Conservation (phyloP, 92 coral and sea anemone species). For the Actinernus sp. region DNA sequence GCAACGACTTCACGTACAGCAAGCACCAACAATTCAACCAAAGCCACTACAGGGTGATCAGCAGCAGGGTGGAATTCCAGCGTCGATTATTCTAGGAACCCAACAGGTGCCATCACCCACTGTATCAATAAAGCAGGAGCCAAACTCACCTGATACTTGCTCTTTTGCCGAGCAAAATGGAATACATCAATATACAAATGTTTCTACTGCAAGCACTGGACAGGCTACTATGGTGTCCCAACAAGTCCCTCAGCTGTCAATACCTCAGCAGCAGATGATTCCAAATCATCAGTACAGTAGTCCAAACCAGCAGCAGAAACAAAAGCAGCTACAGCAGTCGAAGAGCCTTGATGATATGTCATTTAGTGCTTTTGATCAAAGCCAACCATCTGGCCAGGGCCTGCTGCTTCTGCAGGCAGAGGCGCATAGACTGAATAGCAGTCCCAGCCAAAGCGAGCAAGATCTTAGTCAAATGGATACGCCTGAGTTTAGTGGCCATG, state of each 20-base stretch:
- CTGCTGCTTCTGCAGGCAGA: conserved; percentile 33
- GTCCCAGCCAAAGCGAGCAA: conserved; percentile 37
- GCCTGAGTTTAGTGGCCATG: neutral
- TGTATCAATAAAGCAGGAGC: conserved; percentile 31
- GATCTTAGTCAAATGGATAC: conserved; percentile 35
- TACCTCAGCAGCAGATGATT: conserved; percentile 5
- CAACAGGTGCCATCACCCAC: conserved; percentile 10
- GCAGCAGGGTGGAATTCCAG: conserved; percentile 14
- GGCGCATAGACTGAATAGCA: conserved; percentile 24
- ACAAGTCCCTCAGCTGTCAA: conserved; percentile 14
- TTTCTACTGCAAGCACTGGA: neutral
- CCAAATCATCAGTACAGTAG: neutral
- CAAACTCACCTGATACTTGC: conserved; percentile 43
- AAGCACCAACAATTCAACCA: conserved; percentile 61
- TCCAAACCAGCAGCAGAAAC: neutral
- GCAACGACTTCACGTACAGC: conserved; percentile 84
- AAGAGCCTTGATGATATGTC: neutral
- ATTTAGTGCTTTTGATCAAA: neutral
- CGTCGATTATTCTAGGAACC: neutral
- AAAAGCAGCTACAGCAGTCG: too few species aligned
- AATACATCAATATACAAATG: conserved; percentile 14
- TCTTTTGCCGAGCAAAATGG: conserved; percentile 60
- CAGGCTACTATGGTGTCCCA: neutral
- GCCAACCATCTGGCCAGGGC: conserved; percentile 8
- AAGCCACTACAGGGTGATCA: conserved; percentile 25